Evolutionary conservation across 2,888 invertebrate species (phyloP).

Genomic region (Drosophila fulvimacula): DNA sequence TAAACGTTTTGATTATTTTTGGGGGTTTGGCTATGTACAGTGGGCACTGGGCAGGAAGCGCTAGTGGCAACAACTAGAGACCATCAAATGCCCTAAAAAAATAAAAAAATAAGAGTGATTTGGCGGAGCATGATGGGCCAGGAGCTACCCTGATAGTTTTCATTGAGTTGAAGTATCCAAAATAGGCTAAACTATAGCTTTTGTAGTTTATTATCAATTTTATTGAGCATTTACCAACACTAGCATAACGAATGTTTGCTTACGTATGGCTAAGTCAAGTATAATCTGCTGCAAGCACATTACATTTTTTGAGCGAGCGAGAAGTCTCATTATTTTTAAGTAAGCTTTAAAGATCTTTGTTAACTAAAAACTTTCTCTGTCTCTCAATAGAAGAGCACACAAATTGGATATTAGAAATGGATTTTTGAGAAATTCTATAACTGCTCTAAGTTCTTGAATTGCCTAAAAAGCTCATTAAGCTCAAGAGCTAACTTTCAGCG

Average conservation of each 20-base stretch:
- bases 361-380: not conserved
- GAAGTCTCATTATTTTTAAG: no score
- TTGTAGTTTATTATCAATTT: not conserved
- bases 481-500: not conserved
- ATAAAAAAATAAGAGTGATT: not conserved
- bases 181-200: not conserved
- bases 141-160: no score
- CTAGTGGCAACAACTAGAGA: not conserved
- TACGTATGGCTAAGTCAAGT: not conserved
- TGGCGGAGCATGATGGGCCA: not conserved
- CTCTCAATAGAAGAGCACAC: not conserved
- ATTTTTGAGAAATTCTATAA: not conserved
- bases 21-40: conserved; percentile 5
- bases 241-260: no score
- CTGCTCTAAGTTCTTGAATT: not conserved
- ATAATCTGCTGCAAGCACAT: not conserved
- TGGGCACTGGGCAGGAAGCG: conserved; percentile 6
- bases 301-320: no score
- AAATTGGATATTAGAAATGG: no score
- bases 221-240: not conserved
- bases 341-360: not conserved
- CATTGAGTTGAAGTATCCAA: not conserved
- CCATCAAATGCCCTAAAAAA: not conserved
- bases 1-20: not conserved
- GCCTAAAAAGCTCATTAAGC: not conserved